phyloP scores from a whole-genome alignment of 2,797 vertebrate species.

The Pyrocephalus nanus region DNA sequence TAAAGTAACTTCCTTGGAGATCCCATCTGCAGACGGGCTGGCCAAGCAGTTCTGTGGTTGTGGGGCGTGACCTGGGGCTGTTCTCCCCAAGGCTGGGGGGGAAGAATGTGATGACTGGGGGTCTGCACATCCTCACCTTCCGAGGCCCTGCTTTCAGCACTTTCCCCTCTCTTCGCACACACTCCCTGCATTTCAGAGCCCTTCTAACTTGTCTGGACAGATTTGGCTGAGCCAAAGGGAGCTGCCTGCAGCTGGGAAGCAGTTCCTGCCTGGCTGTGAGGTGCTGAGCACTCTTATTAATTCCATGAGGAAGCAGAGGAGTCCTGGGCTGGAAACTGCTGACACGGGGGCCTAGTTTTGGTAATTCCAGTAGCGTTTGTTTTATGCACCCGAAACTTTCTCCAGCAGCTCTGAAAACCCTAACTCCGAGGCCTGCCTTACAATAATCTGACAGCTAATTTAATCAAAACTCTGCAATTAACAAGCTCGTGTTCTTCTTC shows the following conservation, averaged over 20 bases:
- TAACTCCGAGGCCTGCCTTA: not conserved
- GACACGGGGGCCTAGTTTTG: not conserved
- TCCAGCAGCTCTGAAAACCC: not conserved
- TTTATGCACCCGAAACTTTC: not conserved
- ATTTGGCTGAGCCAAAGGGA: not conserved
- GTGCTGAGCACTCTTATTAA: not conserved
- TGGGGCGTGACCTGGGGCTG: not conserved
- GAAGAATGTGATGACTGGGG: not conserved
- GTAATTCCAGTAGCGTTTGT: not conserved
- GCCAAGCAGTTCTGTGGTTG: not conserved
- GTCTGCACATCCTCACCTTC: not conserved
- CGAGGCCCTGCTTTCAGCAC: not conserved
- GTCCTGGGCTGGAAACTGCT: not conserved
- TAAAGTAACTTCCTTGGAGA: not conserved
- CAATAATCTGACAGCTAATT: not conserved
- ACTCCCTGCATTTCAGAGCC: not conserved
- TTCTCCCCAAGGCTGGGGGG: not conserved
- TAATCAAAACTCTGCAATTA: not conserved
- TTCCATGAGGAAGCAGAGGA: not conserved
- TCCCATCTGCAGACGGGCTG: not conserved
- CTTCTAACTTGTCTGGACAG: fast-evolving
- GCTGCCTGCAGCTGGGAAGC: not conserved
- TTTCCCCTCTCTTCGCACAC: not conserved
- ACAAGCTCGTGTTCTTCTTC: not conserved
- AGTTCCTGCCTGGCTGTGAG: not conserved